Base-by-base conservation (phyloP, 2,797 vertebrate species). In the Hypotaenidia philippensis region DNA sequence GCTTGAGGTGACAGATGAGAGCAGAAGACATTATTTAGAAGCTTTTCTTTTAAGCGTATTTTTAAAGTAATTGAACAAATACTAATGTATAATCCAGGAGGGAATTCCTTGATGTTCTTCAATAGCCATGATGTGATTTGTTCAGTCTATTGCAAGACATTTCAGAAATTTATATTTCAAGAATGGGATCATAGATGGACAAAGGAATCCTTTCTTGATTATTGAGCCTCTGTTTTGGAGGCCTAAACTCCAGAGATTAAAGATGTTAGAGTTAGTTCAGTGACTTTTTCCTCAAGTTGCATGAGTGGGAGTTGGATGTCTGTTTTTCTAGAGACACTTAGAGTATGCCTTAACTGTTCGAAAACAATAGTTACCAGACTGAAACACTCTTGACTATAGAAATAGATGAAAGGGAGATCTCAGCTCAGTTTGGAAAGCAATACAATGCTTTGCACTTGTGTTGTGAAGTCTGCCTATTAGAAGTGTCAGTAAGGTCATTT, bases 281-380 rank as follows among this genome's bases (percentile, higher is more conserved):
- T 61, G 1, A 66, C 7, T 88, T 90, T 65, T 3, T 5, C 14
- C 4, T 69, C 26, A 38, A 55, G 10, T 4, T 57, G 9, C 11
- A 8, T n/a, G n/a, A 80, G 7, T 50, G 26, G 5, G 3, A 2
- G 0, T 0, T 4, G 3, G 36, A 9, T 23, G 4, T 40, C 60
- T 61, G 11, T 18, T 69, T 75, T 77, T 57, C 6, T 80, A 32
- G 25, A 75, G 17, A 25, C 15, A 26, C 29, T 45, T 36, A 29
- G 17, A 45, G 47, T 32, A 4, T 36, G 3, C 4, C 1, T 61
- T 59, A 38, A 59, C 3, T 0, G 3, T 74, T 21, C 5, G 47
- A 50, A 83, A 32, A 18, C 23, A 55, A 4, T 18, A 47, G 5
- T 13, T 77, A 59, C 13, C 5, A 75, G 16, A 2, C 3, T 59